These are phyloP conservation scores for Bostrychus sinensis DNA, from an alignment of 2,113 vertebrate genomes.

Conservation along the genomic window DNA sequence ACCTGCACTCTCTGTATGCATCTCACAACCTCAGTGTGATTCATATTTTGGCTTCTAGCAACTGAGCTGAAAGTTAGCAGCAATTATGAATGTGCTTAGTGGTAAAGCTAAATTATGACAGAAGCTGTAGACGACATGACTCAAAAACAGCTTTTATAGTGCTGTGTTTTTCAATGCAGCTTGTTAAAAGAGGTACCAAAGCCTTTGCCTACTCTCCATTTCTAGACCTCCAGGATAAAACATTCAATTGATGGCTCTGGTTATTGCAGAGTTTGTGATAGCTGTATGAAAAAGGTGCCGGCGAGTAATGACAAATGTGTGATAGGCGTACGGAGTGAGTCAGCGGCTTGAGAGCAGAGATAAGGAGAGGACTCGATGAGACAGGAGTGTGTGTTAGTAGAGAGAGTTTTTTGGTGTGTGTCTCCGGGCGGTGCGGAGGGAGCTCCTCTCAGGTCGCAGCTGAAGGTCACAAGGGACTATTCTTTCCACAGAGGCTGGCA, in stretches of 20 bases:
- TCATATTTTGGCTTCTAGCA: background rate
- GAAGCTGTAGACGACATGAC: background rate
- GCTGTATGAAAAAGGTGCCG: background rate
- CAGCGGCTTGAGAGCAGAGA: slow-evolving; percentile 18
- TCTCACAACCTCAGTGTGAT: background rate
- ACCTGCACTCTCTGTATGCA: background rate
- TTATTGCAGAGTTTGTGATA: slow-evolving; percentile 6
- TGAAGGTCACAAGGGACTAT: slow-evolving; percentile 63
- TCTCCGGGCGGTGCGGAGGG: slow-evolving; percentile 34
- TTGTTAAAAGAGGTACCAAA: slow-evolving; percentile 10
- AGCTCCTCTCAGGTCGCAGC: slow-evolving; percentile 41
- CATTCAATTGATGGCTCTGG: background rate
- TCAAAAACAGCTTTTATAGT: background rate
- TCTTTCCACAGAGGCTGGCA: slow-evolving; percentile 37
- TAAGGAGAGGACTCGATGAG: background rate
- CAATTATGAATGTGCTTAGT: slow-evolving; percentile 3
- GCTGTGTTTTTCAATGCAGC: background rate
- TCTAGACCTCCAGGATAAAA: slow-evolving; percentile 5
- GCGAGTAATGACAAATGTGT: background rate
- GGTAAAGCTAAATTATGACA: slow-evolving; percentile 6
- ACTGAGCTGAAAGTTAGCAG: background rate
- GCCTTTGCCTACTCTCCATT: slow-evolving; percentile 8
- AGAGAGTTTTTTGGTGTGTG: slow-evolving; percentile 9
- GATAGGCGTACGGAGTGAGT: slow-evolving; percentile 9
- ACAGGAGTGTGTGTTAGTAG: slow-evolving; percentile 21